Conservation (phyloP, 2,797 vertebrate genomes). For the Schizothorax lantsangensis region DNA sequence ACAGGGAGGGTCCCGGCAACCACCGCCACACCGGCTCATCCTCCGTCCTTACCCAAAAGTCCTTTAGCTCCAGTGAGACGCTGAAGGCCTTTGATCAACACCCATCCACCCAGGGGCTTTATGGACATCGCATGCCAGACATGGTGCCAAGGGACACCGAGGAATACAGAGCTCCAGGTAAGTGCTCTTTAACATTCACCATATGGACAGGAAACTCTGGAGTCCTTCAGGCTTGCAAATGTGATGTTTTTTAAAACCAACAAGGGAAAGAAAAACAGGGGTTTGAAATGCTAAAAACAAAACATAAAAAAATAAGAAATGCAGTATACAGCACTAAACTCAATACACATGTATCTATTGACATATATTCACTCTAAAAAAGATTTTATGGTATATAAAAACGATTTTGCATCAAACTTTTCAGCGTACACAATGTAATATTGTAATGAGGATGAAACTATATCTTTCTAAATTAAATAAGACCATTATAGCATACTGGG, state of each 20-base stretch:
- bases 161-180: slow-evolving; percentile 93
- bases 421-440: neutral
- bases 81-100: slow-evolving; percentile 97
- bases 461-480: slow-evolving; percentile 7
- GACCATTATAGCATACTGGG: neutral
- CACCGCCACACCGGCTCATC: slow-evolving; percentile 76
- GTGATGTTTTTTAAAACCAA: slow-evolving; percentile 13
- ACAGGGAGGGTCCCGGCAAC: slow-evolving; percentile 67
- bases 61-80: slow-evolving; percentile 97
- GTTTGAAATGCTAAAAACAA: neutral
- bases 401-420: neutral
- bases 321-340: neutral
- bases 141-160: slow-evolving; percentile 91
- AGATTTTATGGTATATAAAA: neutral
- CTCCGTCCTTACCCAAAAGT: slow-evolving; percentile 94
- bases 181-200: slow-evolving; percentile 51
- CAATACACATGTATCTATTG: neutral
- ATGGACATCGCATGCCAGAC: slow-evolving; percentile 93
- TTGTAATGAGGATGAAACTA: neutral
- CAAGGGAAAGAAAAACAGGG: slow-evolving; percentile 1
- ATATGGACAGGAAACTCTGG: slow-evolving; percentile 34
- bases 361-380: neutral
- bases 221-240: slow-evolving; percentile 26
- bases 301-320: neutral
- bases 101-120: slow-evolving; percentile 89